Base-by-base conservation (phyloP, 1,140 invertebrate species). In the Daktulosphaira vitifoliae region DNA sequence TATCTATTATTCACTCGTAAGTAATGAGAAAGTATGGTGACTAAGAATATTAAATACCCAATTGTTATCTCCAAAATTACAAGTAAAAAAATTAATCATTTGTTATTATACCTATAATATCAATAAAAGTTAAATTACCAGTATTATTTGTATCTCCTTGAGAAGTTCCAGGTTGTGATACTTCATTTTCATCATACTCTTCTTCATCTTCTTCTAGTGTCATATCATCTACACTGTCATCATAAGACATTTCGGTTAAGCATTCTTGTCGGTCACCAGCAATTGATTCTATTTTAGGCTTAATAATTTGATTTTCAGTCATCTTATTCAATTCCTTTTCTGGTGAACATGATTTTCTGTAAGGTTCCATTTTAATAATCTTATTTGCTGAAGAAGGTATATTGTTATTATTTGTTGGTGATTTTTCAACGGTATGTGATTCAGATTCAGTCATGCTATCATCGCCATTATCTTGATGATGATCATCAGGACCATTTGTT, bases 121-220 rank as follows among this genome's bases (percentile, higher is more conserved):
- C n/a, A n/a, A n/a, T n/a, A n/a, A n/a, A n/a, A n/a, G n/a, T n/a
- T n/a, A n/a, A n/a, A n/a, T 62, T 62, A 62, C 56, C 42, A 1
- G 39, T 62, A 6, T 66, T 59, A 66, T 65, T 69, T 59, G 66
- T 66, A 29, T 68, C 54, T 23, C 62, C 37, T 56, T 68, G 66
- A 20, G 68, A 69, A 26, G 69, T 68, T 64, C 69, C 69, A 13
- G 69, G 66, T 53, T 65, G 53, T 16, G 69, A 70, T 49, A 67
- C 37, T 48, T 68, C 68, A 39, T 56, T 51, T 70, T 68, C 66
- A 49, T 66, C 65, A 59, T 56, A 59, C 66, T 71, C 71, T 52
- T 71, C 71, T 48, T 71, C 71, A 29, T 71, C 71, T 25, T 69
- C 70, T 44, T 71, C 71, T 56, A 67, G 68, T 25, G 68, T 52